phyloP scores from a whole-genome alignment of 2,113 vertebrate species.

The Prolemur simus region DNA sequence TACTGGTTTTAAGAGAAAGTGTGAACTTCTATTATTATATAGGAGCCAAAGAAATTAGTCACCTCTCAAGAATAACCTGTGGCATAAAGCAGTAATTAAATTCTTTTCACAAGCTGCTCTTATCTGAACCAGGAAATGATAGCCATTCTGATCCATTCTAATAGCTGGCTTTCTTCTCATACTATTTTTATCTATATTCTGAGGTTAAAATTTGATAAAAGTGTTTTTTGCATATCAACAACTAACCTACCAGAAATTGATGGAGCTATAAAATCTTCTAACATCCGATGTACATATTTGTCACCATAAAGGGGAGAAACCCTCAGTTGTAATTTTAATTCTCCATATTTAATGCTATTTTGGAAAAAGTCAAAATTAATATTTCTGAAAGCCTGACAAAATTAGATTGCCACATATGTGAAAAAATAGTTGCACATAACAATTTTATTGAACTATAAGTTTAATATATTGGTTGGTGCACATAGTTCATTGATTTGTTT shows the following conservation, averaged over 20 bases:
- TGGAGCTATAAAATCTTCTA: background rate
- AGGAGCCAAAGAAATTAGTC: slow-evolving; percentile 2
- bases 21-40: background rate
- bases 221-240: background rate
- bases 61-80: background rate
- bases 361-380: background rate
- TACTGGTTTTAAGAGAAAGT: background rate
- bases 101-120: background rate
- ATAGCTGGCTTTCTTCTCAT: background rate
- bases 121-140: background rate
- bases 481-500: slow-evolving; percentile 68
- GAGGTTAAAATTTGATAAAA: background rate
- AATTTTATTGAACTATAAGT: slow-evolving; percentile 17
- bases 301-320: background rate
- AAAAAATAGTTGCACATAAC: background rate
- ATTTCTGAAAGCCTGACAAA: slow-evolving; percentile 4
- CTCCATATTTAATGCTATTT: background rate
- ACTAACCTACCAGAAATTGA: background rate
- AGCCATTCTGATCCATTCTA: background rate
- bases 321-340: background rate
- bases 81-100: background rate
- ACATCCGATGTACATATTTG: background rate
- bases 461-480: slow-evolving; percentile 45
- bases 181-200: background rate
- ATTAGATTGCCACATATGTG: background rate